Evolutionary conservation across 2,113 vertebrate genomes (phyloP), one percentile per base, ranked within the genome.

Genomic region (Leiothrix lutea): DNA sequence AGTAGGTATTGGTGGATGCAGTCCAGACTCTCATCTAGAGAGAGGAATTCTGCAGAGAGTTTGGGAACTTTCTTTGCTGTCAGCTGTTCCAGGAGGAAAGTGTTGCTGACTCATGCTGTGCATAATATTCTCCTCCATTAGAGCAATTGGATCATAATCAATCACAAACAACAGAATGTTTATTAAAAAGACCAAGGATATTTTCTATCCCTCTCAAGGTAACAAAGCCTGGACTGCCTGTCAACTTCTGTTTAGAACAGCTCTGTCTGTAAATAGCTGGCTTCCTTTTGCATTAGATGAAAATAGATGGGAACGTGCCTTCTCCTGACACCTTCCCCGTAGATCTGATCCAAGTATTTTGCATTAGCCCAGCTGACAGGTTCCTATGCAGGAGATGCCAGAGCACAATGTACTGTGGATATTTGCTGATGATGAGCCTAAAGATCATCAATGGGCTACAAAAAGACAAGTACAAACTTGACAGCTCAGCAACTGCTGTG

Each of bases 21-120:
- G 88, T 69, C 72, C 90, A 86, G 42, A 70, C 40, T 65, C 72
- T 93, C 47, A 25, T 78, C 71, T 33, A 40, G 44, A n/a, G 58
- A 81, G 20, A 79, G 16, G 56, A 64, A 88, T 83, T 94, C 92
- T 93, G 56, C 45, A 92, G 75, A 80, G 92, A 95, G 56, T 96
- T 96, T 93, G 56, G 60, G 82, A 95, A 94, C 90, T 90, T 92
- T 90, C 56, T 95, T 96, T 70, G 31, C 88, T 94, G 79, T 92
- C 95, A 90, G 82, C 92, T 92, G 88, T 90, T 92, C 92, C 83
- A 88, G 72, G 80, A 94, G 69, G 86, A 94, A 95, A 95, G 91
- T 90, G 69, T 95, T 96, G 95, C 94, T 96, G 95, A 97, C 90
- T 96, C 96, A 97, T 88, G 93, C 69, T 93, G 60, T 95, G 90